These are phyloP conservation scores for Diaprepes abbreviatus DNA, from an alignment of 2,888 invertebrate genomes.

Conservation along the genomic window DNA sequence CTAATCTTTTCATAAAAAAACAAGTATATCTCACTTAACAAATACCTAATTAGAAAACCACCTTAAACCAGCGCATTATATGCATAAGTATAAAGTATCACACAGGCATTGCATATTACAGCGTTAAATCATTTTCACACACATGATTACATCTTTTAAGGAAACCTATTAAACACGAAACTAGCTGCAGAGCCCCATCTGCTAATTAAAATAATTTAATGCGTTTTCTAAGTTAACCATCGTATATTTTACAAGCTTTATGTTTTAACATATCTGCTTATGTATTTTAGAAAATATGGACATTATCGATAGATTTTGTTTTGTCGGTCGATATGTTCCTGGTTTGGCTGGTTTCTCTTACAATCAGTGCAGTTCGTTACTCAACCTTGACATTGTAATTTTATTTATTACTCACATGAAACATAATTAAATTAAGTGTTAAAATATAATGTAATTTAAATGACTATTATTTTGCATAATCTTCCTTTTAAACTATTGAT, in stretches of 20 bases:
- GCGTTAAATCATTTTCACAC: constrained; percentile 44
- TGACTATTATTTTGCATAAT: too few relatives aligned
- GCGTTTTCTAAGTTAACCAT: constrained; percentile 14
- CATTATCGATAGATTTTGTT: constrained; percentile 7
- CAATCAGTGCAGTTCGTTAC: not conserved
- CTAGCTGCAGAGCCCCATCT: constrained; percentile 28
- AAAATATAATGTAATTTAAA: too few relatives aligned
- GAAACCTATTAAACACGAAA: constrained; percentile 29
- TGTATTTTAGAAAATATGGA: constrained; percentile 22
- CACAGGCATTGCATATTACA: constrained; percentile 25
- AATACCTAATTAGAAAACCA: constrained; percentile 30
- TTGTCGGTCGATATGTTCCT: not conserved
- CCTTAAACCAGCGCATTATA: constrained; percentile 24
- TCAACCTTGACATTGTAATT: too few relatives aligned
- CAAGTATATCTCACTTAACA: too few relatives aligned
- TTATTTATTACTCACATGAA: too few relatives aligned
- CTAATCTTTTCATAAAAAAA: too few relatives aligned
- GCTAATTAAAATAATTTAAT: constrained; percentile 29
- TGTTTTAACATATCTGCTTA: constrained; percentile 14
- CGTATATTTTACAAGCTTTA: constrained; percentile 8
- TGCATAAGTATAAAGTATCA: constrained; percentile 37
- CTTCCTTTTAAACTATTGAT: too few relatives aligned
- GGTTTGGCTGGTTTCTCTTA: constrained; percentile 10
- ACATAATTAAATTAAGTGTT: too few relatives aligned
- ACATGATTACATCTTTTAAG: constrained; percentile 41